Evolutionary conservation across 2,888 invertebrate genomes (phyloP), one percentile per base, ranked within the genome.

Genomic region (Eupithecia centaureata): DNA sequence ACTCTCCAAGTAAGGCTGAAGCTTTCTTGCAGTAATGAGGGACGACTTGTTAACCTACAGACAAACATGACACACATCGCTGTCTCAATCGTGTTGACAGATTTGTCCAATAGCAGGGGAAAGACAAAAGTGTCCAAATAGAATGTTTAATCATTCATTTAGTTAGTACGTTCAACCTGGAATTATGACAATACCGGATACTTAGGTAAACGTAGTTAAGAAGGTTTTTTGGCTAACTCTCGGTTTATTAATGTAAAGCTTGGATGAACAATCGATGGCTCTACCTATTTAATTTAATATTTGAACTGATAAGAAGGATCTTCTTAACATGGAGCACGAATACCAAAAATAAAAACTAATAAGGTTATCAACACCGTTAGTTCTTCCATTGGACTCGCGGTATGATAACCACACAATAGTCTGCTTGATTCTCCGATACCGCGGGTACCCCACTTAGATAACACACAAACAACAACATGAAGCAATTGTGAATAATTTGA

Each of bases 1-100:
- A 86, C 87, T 77, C 64, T 59, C 86, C 87, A 57, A 82, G 73
- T 82, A 82, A 81, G 82, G 67, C 75, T 70, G 76, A 72, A 75
- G 76, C 81, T 82, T 81, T 83, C 83, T 74, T 78, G 76, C 63
- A 68, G 73, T 82, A 82, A 85, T 75, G 58, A 75, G 69, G 67
- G 65, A n/a, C n/a, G 32, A 51, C 51, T 51, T 30, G 56, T 73
- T 71, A 76, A 68, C 56, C 67, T 52, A 63, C 60, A 35, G 51
- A 65, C 70, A 76, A 72, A 75, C 74, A 78, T 76, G 78, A 77
- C 78, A 77, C 67, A 74, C 66, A 73, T 76, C 28, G 47, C 28
- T 67, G 62, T 69, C 63, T 70, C 61, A 63, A 22, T 69, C 66
- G 65, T 67, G 32, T 52, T 61, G 61, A 61, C 63, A 38, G 18